Conservation (phyloP, 2,888 invertebrate genomes). For the Chydorus sphaericus region DNA sequence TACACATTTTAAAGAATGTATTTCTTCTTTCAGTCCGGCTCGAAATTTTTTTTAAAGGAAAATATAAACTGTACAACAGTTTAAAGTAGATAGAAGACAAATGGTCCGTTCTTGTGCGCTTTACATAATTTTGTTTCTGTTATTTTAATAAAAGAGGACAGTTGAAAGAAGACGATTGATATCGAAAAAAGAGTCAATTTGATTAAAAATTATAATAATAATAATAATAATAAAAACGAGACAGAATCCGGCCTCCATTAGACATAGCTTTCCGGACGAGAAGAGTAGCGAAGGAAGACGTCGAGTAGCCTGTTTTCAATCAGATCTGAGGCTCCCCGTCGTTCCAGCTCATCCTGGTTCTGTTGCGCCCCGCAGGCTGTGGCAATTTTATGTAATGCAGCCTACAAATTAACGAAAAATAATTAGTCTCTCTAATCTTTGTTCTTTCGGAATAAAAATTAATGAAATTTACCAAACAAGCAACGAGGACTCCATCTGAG, state of each 20-base stretch:
- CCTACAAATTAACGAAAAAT: slow-evolving; percentile 32
- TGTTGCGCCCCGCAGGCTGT: slow-evolving; percentile 39
- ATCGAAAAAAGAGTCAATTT: no score
- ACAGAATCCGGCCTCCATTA: not conserved
- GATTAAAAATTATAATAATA: no score
- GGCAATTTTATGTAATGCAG: slow-evolving; percentile 46
- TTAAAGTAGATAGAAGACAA: no score
- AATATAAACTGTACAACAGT: no score
- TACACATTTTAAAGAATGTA: no score
- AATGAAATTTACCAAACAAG: slow-evolving; percentile 41
- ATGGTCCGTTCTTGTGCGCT: no score
- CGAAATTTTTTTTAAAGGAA: no score
- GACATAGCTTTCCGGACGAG: slow-evolving; percentile 65
- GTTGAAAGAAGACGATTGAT: no score
- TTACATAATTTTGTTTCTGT: no score
- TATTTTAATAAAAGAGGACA: no score
- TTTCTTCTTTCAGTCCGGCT: no score
- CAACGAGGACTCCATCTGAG: slow-evolving; percentile 50
- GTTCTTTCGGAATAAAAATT: not conserved
- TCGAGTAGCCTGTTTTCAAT: slow-evolving; percentile 60
- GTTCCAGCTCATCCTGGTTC: slow-evolving; percentile 36
- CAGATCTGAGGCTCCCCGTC: slow-evolving; percentile 52
- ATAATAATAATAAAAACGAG: no score
- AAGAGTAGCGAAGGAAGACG: slow-evolving; percentile 60
- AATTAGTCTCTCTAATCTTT: not conserved